These are phyloP conservation scores for Busseola fusca DNA, from an alignment of 2,888 invertebrate species.

Conservation along the genomic window DNA sequence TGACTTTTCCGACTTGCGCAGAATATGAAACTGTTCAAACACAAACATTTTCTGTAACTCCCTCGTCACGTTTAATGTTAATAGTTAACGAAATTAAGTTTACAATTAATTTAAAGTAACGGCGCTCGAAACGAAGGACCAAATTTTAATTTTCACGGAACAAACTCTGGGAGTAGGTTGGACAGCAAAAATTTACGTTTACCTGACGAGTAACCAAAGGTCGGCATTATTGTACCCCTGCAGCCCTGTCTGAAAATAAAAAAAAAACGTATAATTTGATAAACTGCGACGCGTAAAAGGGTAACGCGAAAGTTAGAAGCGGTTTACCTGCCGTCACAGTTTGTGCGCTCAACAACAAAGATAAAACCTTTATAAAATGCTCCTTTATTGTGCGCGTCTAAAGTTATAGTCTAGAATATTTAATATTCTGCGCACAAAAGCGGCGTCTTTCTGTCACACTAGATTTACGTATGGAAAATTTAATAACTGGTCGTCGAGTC, in stretches of 20 bases:
- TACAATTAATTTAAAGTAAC: slow-evolving; percentile 46
- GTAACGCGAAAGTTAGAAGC: slow-evolving; percentile 32
- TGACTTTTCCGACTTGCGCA: slow-evolving; percentile 45
- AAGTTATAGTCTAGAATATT: slow-evolving; percentile 34
- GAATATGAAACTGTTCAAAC: slow-evolving; percentile 48
- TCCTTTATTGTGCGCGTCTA: slow-evolving; percentile 8
- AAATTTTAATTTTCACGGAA: slow-evolving; percentile 23
- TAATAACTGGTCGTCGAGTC: slow-evolving; percentile 43
- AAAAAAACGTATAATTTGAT: slow-evolving; percentile 55
- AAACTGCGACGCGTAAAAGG: slow-evolving; percentile 38
- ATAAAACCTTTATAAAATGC: slow-evolving; percentile 33
- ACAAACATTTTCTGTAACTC: slow-evolving; percentile 32
- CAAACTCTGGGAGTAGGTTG: slow-evolving; percentile 4
- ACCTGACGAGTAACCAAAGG: slow-evolving; percentile 39
- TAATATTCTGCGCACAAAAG: slow-evolving; percentile 36
- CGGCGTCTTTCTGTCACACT: slow-evolving; percentile 29
- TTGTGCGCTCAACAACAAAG: slow-evolving; percentile 33
- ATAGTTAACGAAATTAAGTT: slow-evolving; percentile 51
- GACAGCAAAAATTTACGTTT: slow-evolving; percentile 34
- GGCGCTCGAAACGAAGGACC: neutral
- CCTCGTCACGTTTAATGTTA: slow-evolving; percentile 30
- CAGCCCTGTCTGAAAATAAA: slow-evolving; percentile 38
- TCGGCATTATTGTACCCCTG: slow-evolving; percentile 27
- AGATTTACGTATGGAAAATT: slow-evolving; percentile 51
- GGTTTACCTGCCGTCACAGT: slow-evolving; percentile 29